Base-by-base conservation (phyloP, 1,140 invertebrate genomes). In the Polypedilum vanderplanki region DNA sequence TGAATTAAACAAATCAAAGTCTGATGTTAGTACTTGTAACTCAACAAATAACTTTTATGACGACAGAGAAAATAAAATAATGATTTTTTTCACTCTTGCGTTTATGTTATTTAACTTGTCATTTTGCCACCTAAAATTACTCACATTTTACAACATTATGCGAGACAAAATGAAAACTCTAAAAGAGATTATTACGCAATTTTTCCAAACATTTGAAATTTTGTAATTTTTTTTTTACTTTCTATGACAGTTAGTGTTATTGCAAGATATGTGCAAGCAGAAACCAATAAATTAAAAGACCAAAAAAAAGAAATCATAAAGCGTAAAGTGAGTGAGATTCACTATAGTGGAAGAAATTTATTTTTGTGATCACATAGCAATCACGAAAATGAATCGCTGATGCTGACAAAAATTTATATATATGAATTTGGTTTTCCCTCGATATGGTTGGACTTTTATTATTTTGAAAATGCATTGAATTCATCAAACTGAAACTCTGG, bases 281-380 rank as follows among this genome's bases (percentile, higher is more conserved):
- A 57, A 33, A 57, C n/a, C 46, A 57, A 4, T 57, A n/a, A 57
- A 57, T 57, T 57, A n/a, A 57, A 57, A 57, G 46, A 57, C 46
- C 24, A 46, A 15, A 9, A 57, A 15, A 57, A 12, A n/a, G 46
- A 57, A 57, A n/a, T 12, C 46, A 57, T 57, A n/a, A 15, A n/a
- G 10, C 46, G 3, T 12, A 57, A 46, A 57, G 12, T n/a, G n/a
- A 57, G 12, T n/a, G n/a, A 57, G 12, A 57, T 57, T 57, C 8
- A 57, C 12, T 12, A 57, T 3, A 46, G 24, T 33, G 24, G 24
- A 33, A 33, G 24, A 33, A 33, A 33, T 33, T 33, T 33, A 33
- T 33, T 33, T 57, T 4, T 57, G n/a, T 15, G 10, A n/a, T 57
- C 46, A n/a, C 46, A 57, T 15, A n/a, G 12, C 12, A 57, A 15